Evolutionary conservation across 2,113 vertebrate species (phyloP).

Genomic region (Calonectris borealis): DNA sequence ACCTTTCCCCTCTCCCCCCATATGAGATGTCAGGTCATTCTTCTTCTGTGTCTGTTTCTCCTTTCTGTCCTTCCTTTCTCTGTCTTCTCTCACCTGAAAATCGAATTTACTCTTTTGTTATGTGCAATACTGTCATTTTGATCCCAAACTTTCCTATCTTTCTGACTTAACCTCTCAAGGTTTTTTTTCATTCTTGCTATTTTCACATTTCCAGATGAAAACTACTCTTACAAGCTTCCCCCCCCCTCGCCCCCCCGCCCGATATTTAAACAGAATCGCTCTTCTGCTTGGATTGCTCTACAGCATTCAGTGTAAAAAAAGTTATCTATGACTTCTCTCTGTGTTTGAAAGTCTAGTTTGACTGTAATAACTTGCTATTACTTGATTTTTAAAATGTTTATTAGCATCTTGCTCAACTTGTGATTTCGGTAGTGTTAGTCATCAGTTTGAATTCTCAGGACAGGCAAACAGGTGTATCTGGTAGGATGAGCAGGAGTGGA

Average conservation of each 20-base stretch:
- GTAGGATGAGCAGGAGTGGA: conserved; percentile 57
- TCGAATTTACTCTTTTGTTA: neutral
- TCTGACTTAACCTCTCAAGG: neutral
- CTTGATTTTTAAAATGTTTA: conserved; percentile 52
- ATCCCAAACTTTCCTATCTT: neutral
- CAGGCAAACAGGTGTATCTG: conserved; percentile 56
- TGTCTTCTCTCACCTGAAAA: neutral
- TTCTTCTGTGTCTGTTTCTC: neutral
- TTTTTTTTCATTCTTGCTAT: neutral
- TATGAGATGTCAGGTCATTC: neutral
- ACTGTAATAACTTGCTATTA: conserved; percentile 31
- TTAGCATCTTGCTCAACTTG: conserved; percentile 51
- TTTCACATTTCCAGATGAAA: neutral
- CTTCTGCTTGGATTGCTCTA: neutral
- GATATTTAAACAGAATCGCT: neutral
- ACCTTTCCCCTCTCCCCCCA: neutral
- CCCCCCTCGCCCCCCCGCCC: too few species aligned
- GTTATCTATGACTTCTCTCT: neutral
- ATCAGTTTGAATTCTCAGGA: conserved; percentile 1
- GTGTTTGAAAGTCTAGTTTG: neutral
- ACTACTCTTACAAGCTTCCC: neutral
- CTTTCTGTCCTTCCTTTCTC: neutral
- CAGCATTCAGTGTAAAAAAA: neutral
- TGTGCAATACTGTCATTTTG: neutral
- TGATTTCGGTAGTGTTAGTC: conserved; percentile 53